phyloP scores from a whole-genome alignment of 2,113 vertebrate genomes.

The Pygoscelis antarcticus region DNA sequence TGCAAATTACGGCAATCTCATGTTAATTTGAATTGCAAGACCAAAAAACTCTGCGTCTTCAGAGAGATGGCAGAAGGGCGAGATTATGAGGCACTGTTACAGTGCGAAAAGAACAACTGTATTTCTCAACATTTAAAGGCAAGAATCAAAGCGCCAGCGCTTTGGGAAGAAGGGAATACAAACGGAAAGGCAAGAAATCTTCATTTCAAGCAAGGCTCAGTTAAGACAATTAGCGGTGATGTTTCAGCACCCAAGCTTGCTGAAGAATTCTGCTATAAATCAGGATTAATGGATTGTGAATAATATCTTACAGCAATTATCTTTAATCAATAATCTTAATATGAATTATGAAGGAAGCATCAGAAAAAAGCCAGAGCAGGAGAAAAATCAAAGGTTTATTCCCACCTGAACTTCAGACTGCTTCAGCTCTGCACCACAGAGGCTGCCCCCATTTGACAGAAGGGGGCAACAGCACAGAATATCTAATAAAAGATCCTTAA shows the following conservation, averaged over 20 bases:
- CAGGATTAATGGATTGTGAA: conserved; percentile 1
- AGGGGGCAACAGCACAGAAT: no score
- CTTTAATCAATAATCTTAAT: not conserved
- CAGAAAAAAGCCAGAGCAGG: not conserved
- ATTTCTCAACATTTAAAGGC: not conserved
- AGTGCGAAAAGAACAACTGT: not conserved
- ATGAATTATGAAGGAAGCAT: not conserved
- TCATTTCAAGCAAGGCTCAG: not conserved
- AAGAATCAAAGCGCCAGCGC: not conserved
- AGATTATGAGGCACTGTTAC: not conserved
- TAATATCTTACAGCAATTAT: not conserved
- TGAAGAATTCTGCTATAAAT: not conserved
- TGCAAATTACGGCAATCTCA: not conserved
- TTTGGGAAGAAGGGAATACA: not conserved
- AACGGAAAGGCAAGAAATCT: not conserved
- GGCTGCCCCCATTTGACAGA: not conserved
- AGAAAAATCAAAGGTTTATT: not conserved
- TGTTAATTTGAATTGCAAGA: not conserved
- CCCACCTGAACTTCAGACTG: not conserved
- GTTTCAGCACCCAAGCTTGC: not conserved
- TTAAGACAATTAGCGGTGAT: not conserved
- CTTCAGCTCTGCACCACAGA: not conserved
- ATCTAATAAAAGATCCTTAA: not conserved
- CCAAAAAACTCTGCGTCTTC: not conserved
- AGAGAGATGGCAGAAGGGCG: not conserved